Evolutionary conservation across 2,113 vertebrate genomes (phyloP), one percentile per base, ranked within the genome.

Genomic region (Erinaceus europaeus): DNA sequence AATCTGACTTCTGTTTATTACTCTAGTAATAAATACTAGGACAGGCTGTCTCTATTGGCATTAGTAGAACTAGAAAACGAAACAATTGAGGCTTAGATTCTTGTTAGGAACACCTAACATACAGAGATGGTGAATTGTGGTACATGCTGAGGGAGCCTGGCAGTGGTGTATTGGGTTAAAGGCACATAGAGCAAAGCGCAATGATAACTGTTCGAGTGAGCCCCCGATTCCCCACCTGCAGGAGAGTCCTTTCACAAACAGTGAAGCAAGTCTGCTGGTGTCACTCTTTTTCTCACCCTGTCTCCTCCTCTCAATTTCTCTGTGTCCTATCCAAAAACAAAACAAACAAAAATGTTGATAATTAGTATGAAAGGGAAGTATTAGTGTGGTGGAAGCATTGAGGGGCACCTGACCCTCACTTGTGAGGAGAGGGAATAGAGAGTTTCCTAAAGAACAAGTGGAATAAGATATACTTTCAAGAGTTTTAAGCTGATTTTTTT

Each of bases 1-100:
- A 87, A 79, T 78, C 79, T 93, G 89, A 91, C 92, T n/a, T n/a
- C n/a, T n/a, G n/a, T n/a, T n/a, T n/a, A 80, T 94, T 76, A 73
- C 76, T 85, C 44, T 73, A 42, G 71, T 85, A 89, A 83, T 93
- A 87, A 94, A 92, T 83, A 59, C 20, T 13, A 83, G 93, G 79
- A 96, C 91, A 79, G 92, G 18, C 89, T 55, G 91, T 94, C 89
- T 90, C 78, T 86, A n/a, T n/a, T n/a, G 90, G 46, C 62, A 52
- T 80, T 84, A 93, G 57, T 73, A 82, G 82, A 94, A 67, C 65
- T 62, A 38, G 84, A 90, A 90, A 94, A 69, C 57, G 74, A 79
- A 88, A 79, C 34, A 44, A 48, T 32, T 29, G 52, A 61, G 65
- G 74, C 68, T 92, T 90, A 93, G 84, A 89, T 84, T 77, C 65